Percentiles rank a stretch among this genome's conserved stretches.
Conservation (phyloP, 2,113 vertebrate genomes). For the Lasiurus borealis region DNA sequence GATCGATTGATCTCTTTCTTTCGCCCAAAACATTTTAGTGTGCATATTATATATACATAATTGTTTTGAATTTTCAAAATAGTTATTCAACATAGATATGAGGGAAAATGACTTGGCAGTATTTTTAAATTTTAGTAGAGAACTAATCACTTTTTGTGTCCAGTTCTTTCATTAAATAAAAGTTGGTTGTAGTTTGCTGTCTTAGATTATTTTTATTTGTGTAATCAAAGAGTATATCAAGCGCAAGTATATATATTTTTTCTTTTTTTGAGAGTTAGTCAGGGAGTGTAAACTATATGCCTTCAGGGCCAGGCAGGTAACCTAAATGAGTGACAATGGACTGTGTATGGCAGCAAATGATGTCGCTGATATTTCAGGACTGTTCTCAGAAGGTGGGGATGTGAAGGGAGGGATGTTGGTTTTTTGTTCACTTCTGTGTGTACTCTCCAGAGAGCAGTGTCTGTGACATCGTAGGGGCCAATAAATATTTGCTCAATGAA, state of each 20-base stretch:
- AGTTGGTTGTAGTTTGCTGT: constrained; percentile 29
- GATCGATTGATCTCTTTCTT: not conserved
- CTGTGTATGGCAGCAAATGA: not conserved
- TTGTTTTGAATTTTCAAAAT: not conserved
- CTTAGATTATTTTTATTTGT: constrained; percentile 31
- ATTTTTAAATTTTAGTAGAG: constrained; percentile 39
- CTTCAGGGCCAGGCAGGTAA: not conserved
- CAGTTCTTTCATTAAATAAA: constrained; percentile 14
- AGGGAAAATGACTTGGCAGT: not conserved
- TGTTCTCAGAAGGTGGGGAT: not conserved
- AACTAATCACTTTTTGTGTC: not conserved
- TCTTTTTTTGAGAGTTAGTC: not conserved
- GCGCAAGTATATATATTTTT: not conserved
- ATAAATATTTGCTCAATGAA: not conserved
- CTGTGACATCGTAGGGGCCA: not conserved
- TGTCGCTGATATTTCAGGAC: not conserved
- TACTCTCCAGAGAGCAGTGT: not conserved
- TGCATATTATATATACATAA: constrained; percentile 7
- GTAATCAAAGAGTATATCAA: not conserved
- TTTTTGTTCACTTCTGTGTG: not conserved
- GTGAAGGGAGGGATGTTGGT: not conserved
- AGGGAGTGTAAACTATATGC: not conserved
- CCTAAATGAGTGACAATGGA: not conserved
- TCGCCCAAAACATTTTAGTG: not conserved
- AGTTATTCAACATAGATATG: not conserved